Base-by-base conservation (phyloP, 2,888 invertebrate genomes). In the Phyto melanocephala region DNA sequence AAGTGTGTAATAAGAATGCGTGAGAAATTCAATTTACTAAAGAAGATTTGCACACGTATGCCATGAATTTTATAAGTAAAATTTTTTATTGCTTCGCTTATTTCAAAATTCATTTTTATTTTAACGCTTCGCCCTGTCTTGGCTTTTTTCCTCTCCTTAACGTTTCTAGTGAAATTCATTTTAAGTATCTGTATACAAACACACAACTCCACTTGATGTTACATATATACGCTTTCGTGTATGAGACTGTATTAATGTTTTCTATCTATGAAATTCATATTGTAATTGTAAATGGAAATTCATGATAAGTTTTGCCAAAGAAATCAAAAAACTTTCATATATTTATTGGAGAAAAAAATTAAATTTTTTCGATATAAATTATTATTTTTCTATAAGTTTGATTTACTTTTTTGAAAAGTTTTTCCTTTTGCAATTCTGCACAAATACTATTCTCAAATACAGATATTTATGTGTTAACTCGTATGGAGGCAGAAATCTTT, bases 31-130 rank as follows among this genome's bases (percentile, higher is more conserved):
- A 82, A 82, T 82, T 79, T 82, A 76, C 75, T 79, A 67, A 79
- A 82, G 82, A 65, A 82, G 82, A 82, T 82, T 82, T 82, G 82
- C 79, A 71, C 82, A 82, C 82, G 82, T 79, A 79, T 76, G 75
- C 82, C 37, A 82, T 82, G 79, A 76, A 82, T 79, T 62, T 82
- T 76, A 76, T 71, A 81, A 67, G 68, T 67, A 71, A 80, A 80
- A 74, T 80, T 70, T 17, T 71, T 45, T 45, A 33, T 56, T 65
- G 71, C 54, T 58, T 45, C 65, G 65, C 67, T 67, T 76, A 67
- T 63, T 70, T 37, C 15, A 28, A 68, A 62, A 60, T 40, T 62
- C 35, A 11, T 1, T 10, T 11, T 37, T 70, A 45, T 50, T 42
- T 37, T 8, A 50, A 28, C 47, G 33, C 15, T 15, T 20, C 13